Percentiles rank a stretch among this genome's conserved stretches.
Evolutionary conservation across 2,113 vertebrate genomes (phyloP).

Genomic region (Sporophila hypoxantha): DNA sequence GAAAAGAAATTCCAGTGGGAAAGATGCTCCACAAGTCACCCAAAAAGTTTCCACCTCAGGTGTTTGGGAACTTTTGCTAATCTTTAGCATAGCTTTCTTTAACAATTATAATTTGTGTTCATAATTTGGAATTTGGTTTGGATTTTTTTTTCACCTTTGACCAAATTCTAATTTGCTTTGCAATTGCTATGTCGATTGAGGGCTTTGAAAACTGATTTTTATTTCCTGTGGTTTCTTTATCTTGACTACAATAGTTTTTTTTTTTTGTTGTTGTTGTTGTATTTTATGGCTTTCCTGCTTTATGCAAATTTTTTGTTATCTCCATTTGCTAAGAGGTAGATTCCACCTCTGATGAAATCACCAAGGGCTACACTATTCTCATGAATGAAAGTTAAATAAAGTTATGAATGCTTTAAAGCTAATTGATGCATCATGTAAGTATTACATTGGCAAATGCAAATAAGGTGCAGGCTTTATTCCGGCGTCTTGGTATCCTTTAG

Average conservation of each 20-base stretch:
- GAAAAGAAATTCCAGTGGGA: background rate
- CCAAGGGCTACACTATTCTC: background rate
- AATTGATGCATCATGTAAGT: background rate
- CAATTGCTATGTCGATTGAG: background rate
- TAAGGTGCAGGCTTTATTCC: background rate
- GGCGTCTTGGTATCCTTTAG: background rate
- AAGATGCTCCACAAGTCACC: background rate
- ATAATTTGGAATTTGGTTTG: background rate
- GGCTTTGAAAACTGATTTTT: background rate
- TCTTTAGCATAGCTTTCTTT: background rate
- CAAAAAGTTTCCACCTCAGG: background rate
- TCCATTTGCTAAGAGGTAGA: background rate
- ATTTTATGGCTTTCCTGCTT: background rate
- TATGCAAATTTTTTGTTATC: background rate
- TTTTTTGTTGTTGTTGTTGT: background rate
- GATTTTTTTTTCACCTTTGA: background rate
- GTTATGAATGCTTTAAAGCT: background rate
- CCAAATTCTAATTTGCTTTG: background rate
- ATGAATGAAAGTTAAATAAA: background rate
- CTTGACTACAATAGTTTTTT: background rate
- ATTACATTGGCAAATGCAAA: background rate
- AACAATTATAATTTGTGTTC: background rate
- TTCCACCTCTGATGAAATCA: background rate
- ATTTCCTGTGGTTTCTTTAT: background rate
- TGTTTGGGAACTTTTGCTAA: background rate